A percentile compares a stretch with the other conserved stretches of the same genome.
Evolutionary conservation across 2,113 vertebrate species (phyloP).

Genomic region (Phrynosoma blainvillii): DNA sequence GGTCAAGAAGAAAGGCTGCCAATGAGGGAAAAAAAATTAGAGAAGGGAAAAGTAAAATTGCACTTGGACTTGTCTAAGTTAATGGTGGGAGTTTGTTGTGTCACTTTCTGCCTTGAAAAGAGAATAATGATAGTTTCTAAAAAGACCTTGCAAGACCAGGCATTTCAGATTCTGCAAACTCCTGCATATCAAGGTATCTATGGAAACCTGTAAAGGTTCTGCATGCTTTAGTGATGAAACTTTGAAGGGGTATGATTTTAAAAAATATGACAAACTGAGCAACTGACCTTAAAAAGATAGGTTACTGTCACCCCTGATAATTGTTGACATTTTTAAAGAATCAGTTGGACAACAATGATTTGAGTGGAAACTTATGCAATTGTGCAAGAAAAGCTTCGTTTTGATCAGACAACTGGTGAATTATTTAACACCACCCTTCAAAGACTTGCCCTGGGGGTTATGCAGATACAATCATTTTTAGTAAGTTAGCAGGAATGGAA

Average conservation of each 20-base stretch:
- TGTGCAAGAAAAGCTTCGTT: conserved; percentile 9
- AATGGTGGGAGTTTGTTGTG: background rate
- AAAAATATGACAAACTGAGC: background rate
- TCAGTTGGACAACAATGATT: conserved; percentile 25
- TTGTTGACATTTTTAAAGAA: conserved; percentile 27
- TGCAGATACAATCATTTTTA: background rate
- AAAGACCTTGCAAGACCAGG: background rate
- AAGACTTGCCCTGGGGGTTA: conserved; percentile 11
- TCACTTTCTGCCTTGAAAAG: background rate
- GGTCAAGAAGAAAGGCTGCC: background rate
- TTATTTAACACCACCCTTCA: conserved; percentile 12
- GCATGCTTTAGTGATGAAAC: background rate
- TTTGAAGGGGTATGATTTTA: background rate
- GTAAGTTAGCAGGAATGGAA: conserved; percentile 13
- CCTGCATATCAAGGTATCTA: no score
- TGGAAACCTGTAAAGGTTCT: background rate
- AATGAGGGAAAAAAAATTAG: background rate
- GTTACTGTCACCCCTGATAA: conserved; percentile 24
- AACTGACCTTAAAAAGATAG: conserved; percentile 9
- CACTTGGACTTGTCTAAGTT: background rate
- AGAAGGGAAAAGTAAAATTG: background rate
- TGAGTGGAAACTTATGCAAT: background rate
- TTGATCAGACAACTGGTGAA: background rate
- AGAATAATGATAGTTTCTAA: background rate
- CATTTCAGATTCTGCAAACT: background rate